A percentile compares a stretch with the other conserved stretches of the same genome.
phyloP scores from a whole-genome alignment of 2,888 invertebrate genomes.

The Noctuana brunneofusca region DNA sequence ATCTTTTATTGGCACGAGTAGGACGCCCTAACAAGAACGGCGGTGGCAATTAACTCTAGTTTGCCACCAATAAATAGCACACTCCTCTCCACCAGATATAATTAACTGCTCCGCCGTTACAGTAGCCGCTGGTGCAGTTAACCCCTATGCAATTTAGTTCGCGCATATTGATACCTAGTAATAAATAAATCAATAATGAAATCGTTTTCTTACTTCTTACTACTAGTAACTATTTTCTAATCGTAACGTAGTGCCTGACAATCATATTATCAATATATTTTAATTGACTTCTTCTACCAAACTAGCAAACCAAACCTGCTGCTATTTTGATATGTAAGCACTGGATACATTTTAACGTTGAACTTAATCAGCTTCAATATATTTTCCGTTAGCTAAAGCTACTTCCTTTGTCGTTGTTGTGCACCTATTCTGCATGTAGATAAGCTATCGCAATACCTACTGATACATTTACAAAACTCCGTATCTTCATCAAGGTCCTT shows the following conservation, averaged over 20 bases:
- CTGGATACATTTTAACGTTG: too few relatives aligned
- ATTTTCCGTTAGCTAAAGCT: too few relatives aligned
- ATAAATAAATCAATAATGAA: conserved; percentile 23
- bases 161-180: conserved; percentile 29
- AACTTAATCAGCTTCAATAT: too few relatives aligned
- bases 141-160: conserved; percentile 35
- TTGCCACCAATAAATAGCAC: conserved; percentile 70
- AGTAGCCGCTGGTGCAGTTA: conserved; percentile 51
- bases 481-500: not conserved
- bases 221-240: not conserved
- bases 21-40: conserved; percentile 49
- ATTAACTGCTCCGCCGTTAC: conserved; percentile 64
- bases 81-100: conserved; percentile 68
- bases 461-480: not conserved
- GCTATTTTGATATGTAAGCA: too few relatives aligned
- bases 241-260: not conserved
- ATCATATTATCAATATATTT: not conserved
- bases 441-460: too few relatives aligned
- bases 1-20: conserved; percentile 7
- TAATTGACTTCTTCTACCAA: too few relatives aligned
- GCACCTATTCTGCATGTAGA: too few relatives aligned
- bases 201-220: conserved; percentile 16
- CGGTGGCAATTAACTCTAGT: conserved; percentile 68
- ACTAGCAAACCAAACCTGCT: too few relatives aligned
- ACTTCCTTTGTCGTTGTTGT: too few relatives aligned